Evolutionary conservation across 2,888 invertebrate species (phyloP).

Genomic region (Vesta saturnalis): DNA sequence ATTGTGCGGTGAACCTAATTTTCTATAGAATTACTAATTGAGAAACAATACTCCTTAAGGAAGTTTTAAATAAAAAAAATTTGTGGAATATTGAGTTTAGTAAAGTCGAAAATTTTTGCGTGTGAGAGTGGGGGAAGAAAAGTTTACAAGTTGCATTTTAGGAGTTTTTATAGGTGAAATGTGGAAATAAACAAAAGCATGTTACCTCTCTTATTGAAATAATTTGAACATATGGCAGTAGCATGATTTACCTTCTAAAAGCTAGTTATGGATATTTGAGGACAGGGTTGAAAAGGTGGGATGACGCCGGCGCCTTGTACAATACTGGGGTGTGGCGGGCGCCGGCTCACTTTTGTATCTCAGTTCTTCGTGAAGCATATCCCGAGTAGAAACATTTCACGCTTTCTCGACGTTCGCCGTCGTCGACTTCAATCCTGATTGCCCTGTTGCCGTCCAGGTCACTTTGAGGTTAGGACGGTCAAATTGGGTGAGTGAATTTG

Average conservation of each 20-base stretch:
- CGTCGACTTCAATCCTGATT: slow-evolving; percentile 27
- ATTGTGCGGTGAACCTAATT: too few species aligned
- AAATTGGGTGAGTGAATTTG: slow-evolving; percentile 34
- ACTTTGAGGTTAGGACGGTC: slow-evolving; percentile 39
- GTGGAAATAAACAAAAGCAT: neutral
- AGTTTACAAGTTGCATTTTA: too few species aligned
- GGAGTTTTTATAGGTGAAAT: too few species aligned
- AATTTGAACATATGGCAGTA: slow-evolving; percentile 27
- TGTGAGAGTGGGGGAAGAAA: too few species aligned
- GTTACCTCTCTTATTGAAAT: slow-evolving; percentile 12
- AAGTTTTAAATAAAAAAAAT: too few species aligned
- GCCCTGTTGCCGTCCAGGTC: slow-evolving; percentile 23
- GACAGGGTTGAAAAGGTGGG: slow-evolving; percentile 43
- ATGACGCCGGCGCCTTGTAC: slow-evolving; percentile 58
- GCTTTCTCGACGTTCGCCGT: slow-evolving; percentile 33
- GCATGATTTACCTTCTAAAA: slow-evolving; percentile 39
- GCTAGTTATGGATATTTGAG: slow-evolving; percentile 36
- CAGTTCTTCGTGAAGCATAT: slow-evolving; percentile 58
- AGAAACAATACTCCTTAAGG: too few species aligned
- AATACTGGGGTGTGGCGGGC: slow-evolving; percentile 61
- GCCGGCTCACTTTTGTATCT: slow-evolving; percentile 56
- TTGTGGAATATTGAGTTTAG: too few species aligned
- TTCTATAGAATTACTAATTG: too few species aligned
- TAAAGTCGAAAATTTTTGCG: too few species aligned
- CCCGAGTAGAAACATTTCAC: slow-evolving; percentile 48